Evolutionary conservation across 2,113 vertebrate genomes (phyloP).

Genomic region (Psilopsiagon aymara): DNA sequence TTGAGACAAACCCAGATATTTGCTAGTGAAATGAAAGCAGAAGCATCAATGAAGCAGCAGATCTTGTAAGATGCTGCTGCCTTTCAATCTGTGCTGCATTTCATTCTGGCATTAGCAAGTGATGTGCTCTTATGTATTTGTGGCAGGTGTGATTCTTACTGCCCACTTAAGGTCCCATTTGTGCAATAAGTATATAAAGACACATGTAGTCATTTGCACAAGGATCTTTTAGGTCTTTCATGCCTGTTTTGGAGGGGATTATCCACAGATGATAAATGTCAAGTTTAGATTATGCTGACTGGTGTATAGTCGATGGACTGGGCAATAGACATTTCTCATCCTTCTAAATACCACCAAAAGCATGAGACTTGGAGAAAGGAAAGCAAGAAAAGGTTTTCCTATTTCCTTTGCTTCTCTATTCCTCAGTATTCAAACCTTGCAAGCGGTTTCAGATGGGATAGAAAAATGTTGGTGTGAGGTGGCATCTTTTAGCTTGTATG

Average conservation of each 20-base stretch:
- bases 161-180: not conserved
- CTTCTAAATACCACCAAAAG: not conserved
- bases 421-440: not conserved
- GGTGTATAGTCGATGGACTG: not conserved
- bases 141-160: not conserved
- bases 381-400: not conserved
- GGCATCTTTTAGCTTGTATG: not conserved
- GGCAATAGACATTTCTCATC: not conserved
- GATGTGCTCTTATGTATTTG: not conserved
- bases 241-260: not conserved
- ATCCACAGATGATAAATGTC: not conserved
- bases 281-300: not conserved
- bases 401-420: not conserved
- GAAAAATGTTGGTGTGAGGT: not conserved
- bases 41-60: conserved; percentile 8
- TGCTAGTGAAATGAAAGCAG: not conserved
- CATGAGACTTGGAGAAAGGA: not conserved
- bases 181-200: not conserved
- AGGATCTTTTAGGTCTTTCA: not conserved
- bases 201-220: fast-evolving
- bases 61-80: not conserved
- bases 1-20: conserved; percentile 24
- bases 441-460: not conserved
- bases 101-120: not conserved
- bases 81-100: not conserved